These are phyloP conservation scores for Aelia acuminata DNA, from an alignment of 2,888 invertebrate species.

Conservation along the genomic window DNA sequence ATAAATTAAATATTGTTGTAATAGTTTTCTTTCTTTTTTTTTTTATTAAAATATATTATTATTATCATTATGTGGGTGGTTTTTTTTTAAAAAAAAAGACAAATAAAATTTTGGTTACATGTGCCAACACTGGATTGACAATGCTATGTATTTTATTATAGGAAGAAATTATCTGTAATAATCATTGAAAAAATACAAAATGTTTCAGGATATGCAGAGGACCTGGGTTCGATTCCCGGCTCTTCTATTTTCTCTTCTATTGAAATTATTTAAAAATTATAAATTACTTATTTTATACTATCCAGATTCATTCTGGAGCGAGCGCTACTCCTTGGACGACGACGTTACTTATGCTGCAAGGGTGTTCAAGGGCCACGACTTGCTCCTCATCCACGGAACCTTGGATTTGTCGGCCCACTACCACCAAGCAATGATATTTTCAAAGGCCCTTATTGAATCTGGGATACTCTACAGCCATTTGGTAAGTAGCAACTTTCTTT, in stretches of 20 bases:
- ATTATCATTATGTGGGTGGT: no score
- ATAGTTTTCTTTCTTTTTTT: no score
- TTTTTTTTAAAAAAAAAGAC: no score
- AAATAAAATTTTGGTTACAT: no score
- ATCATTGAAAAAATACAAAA: neutral
- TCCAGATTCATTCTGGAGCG: conserved; percentile 90
- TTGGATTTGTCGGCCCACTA: conserved; percentile 89
- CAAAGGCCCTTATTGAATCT: conserved; percentile 84
- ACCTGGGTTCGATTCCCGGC: conserved; percentile 61
- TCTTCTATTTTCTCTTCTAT: no score
- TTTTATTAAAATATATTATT: no score
- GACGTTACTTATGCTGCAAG: conserved; percentile 84
- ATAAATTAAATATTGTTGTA: no score
- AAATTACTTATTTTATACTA: no score
- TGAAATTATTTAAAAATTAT: no score
- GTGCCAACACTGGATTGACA: no score
- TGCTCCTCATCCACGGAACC: conserved; percentile 81
- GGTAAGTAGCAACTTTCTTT: conserved; percentile 77
- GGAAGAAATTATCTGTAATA: neutral
- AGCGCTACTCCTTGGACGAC: conserved; percentile 86
- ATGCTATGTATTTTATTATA: neutral
- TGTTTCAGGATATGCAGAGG: no score
- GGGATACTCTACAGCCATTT: conserved; percentile 87
- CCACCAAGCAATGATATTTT: conserved; percentile 88
- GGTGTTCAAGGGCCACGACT: conserved; percentile 74